Evolutionary conservation across 92 coral and sea anemone genomes (phyloP), one percentile per base, ranked within the genome.

Genomic region (Siderastrea radians): DNA sequence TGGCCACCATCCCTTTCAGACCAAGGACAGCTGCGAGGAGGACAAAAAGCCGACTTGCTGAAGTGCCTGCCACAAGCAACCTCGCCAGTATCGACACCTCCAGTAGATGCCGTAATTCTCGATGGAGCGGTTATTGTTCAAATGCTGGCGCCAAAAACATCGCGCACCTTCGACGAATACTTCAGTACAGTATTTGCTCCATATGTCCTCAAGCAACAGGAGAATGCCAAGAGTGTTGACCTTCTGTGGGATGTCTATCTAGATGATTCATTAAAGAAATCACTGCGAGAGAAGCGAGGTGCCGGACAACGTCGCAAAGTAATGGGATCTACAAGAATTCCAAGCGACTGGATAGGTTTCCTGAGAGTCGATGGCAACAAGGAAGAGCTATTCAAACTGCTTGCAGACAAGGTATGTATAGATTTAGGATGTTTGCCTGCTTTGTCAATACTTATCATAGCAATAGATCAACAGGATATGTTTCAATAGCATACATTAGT

Each of bases 191-290:
- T 93, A 68, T 93, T 93, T 70, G 89, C 92, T 69, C 82, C 91
- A 53, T 91, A 87, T 38, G 72, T 93, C 68, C 91, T 93, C 65
- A 91, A 80, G 63, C 94, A 91, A 64, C 92, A 91, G 46, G 87
- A 93, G 82, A 79, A 64, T 63, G 84, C 86, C 79, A 93, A 91
- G 75, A 69, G 87, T 63, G 96, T 88, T 64, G 92, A 91, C 87
- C 76, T 91, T 58, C 93, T 93, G 66, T 93, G 90, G 92, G 94
- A 87, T 71, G 96, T 83, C n/a, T n/a, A n/a, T n/a, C n/a, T n/a
- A n/a, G n/a, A n/a, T n/a, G n/a, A n/a, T n/a, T n/a, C n/a, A n/a
- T n/a, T n/a, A n/a, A n/a, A n/a, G n/a, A n/a, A n/a, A n/a, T n/a
- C n/a, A n/a, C n/a, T n/a, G n/a, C n/a, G n/a, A n/a, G n/a, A n/a